These are phyloP conservation scores for Drosophila ustulata DNA, from an alignment of 2,888 invertebrate species.

Conservation along the genomic window DNA sequence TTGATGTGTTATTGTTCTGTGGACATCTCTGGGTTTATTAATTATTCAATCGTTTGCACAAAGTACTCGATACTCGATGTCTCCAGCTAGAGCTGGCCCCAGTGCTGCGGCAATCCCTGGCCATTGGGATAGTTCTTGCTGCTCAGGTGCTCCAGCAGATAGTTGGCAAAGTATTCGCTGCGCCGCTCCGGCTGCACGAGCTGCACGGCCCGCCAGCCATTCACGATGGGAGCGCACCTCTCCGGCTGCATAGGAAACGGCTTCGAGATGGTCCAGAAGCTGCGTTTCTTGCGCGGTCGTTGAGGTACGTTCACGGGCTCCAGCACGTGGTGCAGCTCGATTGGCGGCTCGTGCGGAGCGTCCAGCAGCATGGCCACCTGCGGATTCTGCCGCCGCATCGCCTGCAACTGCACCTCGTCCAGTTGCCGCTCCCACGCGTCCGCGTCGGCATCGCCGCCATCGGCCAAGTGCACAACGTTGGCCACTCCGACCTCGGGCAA, in stretches of 20 bases:
- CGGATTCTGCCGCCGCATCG: conserved; percentile 32
- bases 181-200: conserved; percentile 46
- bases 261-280: conserved; percentile 58
- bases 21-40: conserved; percentile 10
- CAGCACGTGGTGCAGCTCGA: conserved; percentile 40
- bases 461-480: conserved; percentile 12
- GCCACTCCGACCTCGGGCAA: conserved; percentile 13
- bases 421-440: conserved; percentile 29
- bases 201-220: conserved; percentile 56
- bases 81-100: conserved; percentile 63
- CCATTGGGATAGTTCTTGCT: conserved; percentile 73
- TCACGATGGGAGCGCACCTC: conserved; percentile 45
- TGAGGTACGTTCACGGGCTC: conserved; percentile 41
- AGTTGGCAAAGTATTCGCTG: conserved; percentile 65
- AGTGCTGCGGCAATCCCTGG: conserved; percentile 59
- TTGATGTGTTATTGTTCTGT: neutral
- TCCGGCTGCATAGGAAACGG: conserved; percentile 49
- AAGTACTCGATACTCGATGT: neutral
- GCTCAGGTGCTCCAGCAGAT: conserved; percentile 61
- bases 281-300: conserved; percentile 63
- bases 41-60: conserved; percentile 12
- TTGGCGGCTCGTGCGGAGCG: conserved; percentile 65
- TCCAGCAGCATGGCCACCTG: conserved; percentile 55
- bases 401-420: conserved; percentile 36
- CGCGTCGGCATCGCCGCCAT: conserved; percentile 13